Percentiles rank a stretch among this genome's conserved stretches.
Evolutionary conservation across 2,888 invertebrate species (phyloP).

Genomic region (Volucella inflata): DNA sequence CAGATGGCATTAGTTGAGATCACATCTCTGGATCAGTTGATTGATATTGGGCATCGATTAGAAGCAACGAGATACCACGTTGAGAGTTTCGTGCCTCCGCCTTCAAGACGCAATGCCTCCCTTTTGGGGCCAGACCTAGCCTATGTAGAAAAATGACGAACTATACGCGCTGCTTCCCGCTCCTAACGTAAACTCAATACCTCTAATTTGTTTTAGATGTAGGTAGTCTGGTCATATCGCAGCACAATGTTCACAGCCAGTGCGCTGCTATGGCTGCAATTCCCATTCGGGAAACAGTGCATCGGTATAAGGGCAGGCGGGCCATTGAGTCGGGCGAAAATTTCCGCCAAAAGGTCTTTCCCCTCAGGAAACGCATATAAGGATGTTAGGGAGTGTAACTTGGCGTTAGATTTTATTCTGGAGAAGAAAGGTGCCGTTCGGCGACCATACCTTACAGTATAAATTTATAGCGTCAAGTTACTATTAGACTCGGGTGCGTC

Average conservation of each 20-base stretch:
- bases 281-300: neutral
- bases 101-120: neutral
- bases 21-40: too few relatives aligned
- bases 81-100: constrained; percentile 15
- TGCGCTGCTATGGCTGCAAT: neutral
- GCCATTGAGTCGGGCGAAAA: neutral
- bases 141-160: neutral
- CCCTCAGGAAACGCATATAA: too few relatives aligned
- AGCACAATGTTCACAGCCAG: constrained; percentile 18
- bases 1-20: neutral
- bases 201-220: too few relatives aligned
- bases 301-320: neutral
- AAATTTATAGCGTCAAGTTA: constrained; percentile 34
- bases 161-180: too few relatives aligned
- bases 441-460: constrained; percentile 35
- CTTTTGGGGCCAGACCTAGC: constrained; percentile 24
- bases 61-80: constrained; percentile 5
- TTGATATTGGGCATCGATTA: too few relatives aligned
- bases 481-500: too few relatives aligned
- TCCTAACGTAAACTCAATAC: neutral
- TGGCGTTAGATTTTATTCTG: neutral
- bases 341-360: neutral
- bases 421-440: constrained; percentile 10
- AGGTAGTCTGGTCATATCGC: too few relatives aligned
- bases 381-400: neutral